phyloP scores from a whole-genome alignment of 1,140 invertebrate species.

The Alviniconcha marisindica region DNA sequence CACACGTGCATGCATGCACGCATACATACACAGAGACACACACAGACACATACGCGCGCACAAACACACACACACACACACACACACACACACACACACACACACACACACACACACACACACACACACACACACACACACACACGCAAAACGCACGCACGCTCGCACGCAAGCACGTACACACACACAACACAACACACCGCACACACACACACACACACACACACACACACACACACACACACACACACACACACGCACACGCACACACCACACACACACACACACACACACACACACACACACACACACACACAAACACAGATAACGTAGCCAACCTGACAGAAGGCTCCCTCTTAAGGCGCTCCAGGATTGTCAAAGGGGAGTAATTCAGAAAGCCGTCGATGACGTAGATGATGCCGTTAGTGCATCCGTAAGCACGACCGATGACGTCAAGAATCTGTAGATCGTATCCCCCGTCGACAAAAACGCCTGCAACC shows the following conservation, averaged over 20 bases:
- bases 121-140: slow-evolving; percentile 8
- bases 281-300: neutral
- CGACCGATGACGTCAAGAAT: slow-evolving; percentile 57
- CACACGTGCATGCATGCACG: too few species aligned
- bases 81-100: too few species aligned
- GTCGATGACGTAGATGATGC: slow-evolving; percentile 68
- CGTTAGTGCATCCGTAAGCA: slow-evolving; percentile 66
- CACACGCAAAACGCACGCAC: too few species aligned
- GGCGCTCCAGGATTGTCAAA: slow-evolving; percentile 54
- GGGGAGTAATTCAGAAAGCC: slow-evolving; percentile 67
- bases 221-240: slow-evolving; percentile 17
- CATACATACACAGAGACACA: too few species aligned
- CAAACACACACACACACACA: too few species aligned
- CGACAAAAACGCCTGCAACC: slow-evolving; percentile 49
- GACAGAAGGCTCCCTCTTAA: slow-evolving; percentile 44
- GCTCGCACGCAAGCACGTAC: too few species aligned
- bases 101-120: too few species aligned
- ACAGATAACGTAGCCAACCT: slow-evolving; percentile 38
- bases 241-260: slow-evolving; percentile 7
- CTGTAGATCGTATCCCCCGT: slow-evolving; percentile 62
- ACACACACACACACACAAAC: neutral
- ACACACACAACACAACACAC: too few species aligned
- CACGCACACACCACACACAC: slow-evolving; percentile 13
- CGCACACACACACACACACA: slow-evolving; percentile 17
- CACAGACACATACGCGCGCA: too few species aligned